Percentiles rank a stretch among this genome's conserved stretches.
phyloP scores from a whole-genome alignment of 2,888 invertebrate genomes.

The Habrosyne pyritoides region DNA sequence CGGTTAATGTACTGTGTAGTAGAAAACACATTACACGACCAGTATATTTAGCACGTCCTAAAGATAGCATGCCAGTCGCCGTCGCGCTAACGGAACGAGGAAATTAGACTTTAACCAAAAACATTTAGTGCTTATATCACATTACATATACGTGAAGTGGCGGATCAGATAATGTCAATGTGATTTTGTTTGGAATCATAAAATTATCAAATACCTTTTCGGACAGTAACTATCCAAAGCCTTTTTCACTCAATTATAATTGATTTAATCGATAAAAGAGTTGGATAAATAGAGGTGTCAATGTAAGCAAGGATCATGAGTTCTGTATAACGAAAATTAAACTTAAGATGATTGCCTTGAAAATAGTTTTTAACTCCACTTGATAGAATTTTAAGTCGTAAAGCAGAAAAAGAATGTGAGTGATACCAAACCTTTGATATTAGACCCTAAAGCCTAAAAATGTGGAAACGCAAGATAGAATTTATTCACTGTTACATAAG shows the following conservation, averaged over 20 bases:
- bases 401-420: too few relatives aligned
- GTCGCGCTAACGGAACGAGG: background rate
- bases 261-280: too few relatives aligned
- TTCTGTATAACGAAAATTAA: too few relatives aligned
- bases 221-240: background rate
- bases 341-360: too few relatives aligned
- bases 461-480: background rate
- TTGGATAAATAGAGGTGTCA: too few relatives aligned
- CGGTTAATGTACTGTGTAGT: background rate
- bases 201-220: background rate
- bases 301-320: too few relatives aligned
- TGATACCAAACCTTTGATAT: too few relatives aligned
- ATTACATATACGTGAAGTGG: background rate
- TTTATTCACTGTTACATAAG: background rate
- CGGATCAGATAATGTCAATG: background rate
- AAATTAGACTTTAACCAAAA: conserved; percentile 3
- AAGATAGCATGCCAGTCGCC: background rate
- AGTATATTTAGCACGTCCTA: background rate
- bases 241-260: too few relatives aligned
- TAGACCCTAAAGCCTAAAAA: too few relatives aligned
- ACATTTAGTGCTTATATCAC: background rate
- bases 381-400: too few relatives aligned
- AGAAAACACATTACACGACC: background rate
- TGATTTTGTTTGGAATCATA: too few relatives aligned
- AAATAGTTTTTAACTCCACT: too few relatives aligned